Evolutionary conservation across 1,140 invertebrate genomes (phyloP).

Genomic region (Holcopasites calliopsidis): DNA sequence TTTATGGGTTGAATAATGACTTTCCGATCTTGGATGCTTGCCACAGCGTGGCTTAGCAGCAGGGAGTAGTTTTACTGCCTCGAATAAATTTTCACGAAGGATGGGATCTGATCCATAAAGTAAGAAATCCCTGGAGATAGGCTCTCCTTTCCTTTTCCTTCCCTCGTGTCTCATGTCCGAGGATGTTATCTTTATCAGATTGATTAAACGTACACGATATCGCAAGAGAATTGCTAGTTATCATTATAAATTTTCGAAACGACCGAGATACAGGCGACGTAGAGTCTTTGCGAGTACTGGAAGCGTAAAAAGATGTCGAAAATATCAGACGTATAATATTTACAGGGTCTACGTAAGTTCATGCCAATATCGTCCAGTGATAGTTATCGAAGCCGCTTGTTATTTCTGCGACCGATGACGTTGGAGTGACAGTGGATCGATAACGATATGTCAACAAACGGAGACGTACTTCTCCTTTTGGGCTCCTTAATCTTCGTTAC

Average conservation of each 20-base stretch:
- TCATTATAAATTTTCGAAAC: neutral
- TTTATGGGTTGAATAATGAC: conserved; percentile 60
- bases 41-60: conserved; percentile 48
- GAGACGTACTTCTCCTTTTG: conserved; percentile 39
- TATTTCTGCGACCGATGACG: conserved; percentile 29
- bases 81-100: conserved; percentile 60
- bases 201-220: conserved; percentile 27
- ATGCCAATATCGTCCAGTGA: conserved; percentile 19
- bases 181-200: conserved; percentile 46
- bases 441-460: conserved; percentile 53
- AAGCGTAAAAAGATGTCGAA: too few relatives aligned
- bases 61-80: conserved; percentile 51
- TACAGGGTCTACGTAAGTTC: neutral
- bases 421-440: conserved; percentile 54
- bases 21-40: conserved; percentile 63
- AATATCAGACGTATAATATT: neutral
- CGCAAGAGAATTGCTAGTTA: neutral
- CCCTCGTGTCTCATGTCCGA: conserved; percentile 9
- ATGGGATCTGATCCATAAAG: conserved; percentile 58
- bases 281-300: neutral
- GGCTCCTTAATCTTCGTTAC: conserved; percentile 32
- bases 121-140: conserved; percentile 58
- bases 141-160: conserved; percentile 53
- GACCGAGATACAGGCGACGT: neutral
- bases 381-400: conserved; percentile 30